Percentiles rank a stretch among this genome's conserved stretches.
These are phyloP conservation scores for Semotilus atromaculatus DNA, from an alignment of 2,797 vertebrate genomes.

Conservation along the genomic window DNA sequence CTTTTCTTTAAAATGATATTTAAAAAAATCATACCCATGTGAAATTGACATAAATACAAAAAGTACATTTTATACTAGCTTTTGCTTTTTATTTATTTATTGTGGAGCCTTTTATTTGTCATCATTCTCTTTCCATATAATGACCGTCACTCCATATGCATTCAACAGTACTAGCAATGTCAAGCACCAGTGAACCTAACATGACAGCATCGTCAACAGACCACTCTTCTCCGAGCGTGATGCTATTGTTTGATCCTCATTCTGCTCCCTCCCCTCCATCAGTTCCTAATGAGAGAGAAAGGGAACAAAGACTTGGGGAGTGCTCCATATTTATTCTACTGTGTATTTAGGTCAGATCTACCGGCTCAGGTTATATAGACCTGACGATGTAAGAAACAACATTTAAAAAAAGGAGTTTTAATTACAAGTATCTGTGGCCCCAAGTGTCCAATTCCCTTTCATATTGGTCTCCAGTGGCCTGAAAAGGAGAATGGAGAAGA, in stretches of 20 bases:
- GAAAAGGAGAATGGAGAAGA: slow-evolving; percentile 74
- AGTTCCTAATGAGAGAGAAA: slow-evolving; percentile 71
- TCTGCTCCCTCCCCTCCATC: slow-evolving; percentile 48
- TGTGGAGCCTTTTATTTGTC: not conserved
- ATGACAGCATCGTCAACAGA: slow-evolving; percentile 47
- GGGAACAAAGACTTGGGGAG: slow-evolving; percentile 72
- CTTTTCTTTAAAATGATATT: not conserved
- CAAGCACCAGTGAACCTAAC: slow-evolving; percentile 41
- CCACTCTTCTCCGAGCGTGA: slow-evolving; percentile 1
- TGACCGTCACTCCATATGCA: slow-evolving; percentile 20
- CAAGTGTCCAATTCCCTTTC: slow-evolving; percentile 85
- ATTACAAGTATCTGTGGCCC: slow-evolving; percentile 82
- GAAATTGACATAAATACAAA: not conserved
- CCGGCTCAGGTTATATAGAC: slow-evolving; percentile 77
- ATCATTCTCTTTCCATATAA: slow-evolving; percentile 5
- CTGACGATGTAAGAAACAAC: slow-evolving; percentile 77
- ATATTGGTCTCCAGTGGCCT: slow-evolving; percentile 79
- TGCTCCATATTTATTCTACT: slow-evolving; percentile 75
- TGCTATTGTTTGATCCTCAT: slow-evolving; percentile 48
- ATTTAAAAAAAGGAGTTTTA: slow-evolving; percentile 72
- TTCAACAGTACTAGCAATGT: slow-evolving; percentile 35
- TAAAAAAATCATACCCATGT: not conserved
- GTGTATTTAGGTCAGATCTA: slow-evolving; percentile 85
- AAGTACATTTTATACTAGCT: not conserved
- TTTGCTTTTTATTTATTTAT: not conserved